A percentile compares a stretch with the other conserved stretches of the same genome.
Conservation (phyloP, 2,113 vertebrate genomes). For the Protobothrops mucrosquamatus region DNA sequence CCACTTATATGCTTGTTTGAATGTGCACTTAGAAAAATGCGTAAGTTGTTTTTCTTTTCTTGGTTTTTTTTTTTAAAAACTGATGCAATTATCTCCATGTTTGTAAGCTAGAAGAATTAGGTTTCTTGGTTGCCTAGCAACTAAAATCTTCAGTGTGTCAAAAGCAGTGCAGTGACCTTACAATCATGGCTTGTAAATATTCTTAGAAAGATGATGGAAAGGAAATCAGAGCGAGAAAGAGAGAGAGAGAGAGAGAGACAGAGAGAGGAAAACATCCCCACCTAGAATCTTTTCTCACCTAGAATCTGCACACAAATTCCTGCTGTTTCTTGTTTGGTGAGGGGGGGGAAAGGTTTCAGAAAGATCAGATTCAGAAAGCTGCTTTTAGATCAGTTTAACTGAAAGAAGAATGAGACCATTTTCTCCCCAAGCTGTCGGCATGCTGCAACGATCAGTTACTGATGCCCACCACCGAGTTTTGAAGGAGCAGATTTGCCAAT, state of each 20-base stretch:
- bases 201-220: conserved; percentile 29
- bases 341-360: not conserved
- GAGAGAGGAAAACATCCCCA: not conserved
- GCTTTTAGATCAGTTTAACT: not conserved
- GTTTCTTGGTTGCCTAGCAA: conserved; percentile 72
- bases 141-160: conserved; percentile 52
- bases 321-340: not conserved
- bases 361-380: too few relatives aligned
- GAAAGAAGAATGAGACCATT: not conserved
- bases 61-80: conserved; percentile 16
- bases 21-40: conserved; percentile 24
- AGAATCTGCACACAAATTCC: too few relatives aligned
- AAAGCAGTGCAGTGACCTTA: conserved; percentile 57
- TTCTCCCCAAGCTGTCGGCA: too few relatives aligned
- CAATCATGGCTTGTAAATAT: conserved; percentile 58
- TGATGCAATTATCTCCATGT: conserved; percentile 58
- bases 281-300: not conserved
- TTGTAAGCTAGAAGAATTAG: conserved; percentile 54
- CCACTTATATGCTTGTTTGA: not conserved
- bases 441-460: too few relatives aligned
- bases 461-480: not conserved
- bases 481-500: not conserved
- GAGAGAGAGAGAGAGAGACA: not conserved
- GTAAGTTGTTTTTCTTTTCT: conserved; percentile 18
- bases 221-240: not conserved